Conservation (phyloP, 2,888 invertebrate species). For the Parthenolecanium corni region DNA sequence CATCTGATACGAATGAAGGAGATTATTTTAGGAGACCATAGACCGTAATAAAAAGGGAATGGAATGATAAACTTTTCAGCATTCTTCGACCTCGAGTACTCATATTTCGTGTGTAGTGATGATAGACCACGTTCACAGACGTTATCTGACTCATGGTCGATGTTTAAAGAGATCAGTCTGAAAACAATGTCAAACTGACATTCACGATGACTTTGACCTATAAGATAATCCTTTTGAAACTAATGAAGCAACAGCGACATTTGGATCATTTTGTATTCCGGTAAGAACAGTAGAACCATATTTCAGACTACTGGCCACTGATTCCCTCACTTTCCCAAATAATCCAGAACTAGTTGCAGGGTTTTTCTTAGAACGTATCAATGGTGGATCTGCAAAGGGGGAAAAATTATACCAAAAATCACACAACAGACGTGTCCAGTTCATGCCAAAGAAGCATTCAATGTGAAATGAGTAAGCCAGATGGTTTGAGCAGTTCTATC, state of each 20-base stretch:
- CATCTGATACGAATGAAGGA: too few relatives aligned
- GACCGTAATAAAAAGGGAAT: too few relatives aligned
- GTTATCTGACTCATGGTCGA: too few relatives aligned
- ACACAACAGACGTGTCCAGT: too few relatives aligned
- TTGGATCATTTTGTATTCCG: conserved; percentile 11
- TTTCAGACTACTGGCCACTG: conserved; percentile 6
- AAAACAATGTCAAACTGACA: too few relatives aligned
- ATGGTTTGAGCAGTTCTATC: neutral
- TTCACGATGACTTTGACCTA: conserved; percentile 3
- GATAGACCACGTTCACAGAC: too few relatives aligned
- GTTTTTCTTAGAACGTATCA: conserved; percentile 1
- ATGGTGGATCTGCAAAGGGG: conserved; percentile 11
- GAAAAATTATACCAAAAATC: too few relatives aligned
- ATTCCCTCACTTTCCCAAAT: conserved; percentile 15
- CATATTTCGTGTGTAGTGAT: too few relatives aligned
- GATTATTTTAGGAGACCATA: too few relatives aligned
- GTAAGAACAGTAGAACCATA: conserved; percentile 9
- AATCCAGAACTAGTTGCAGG: neutral
- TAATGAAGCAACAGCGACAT: conserved; percentile 8
- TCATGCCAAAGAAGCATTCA: neutral
- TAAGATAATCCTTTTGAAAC: conserved; percentile 7
- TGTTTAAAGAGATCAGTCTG: too few relatives aligned
- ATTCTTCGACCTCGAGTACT: too few relatives aligned
- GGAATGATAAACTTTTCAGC: too few relatives aligned
- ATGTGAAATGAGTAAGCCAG: neutral